A percentile compares a stretch with the other conserved stretches of the same genome.
phyloP scores from a whole-genome alignment of 2,797 vertebrate species.

The Bradypus variegatus region DNA sequence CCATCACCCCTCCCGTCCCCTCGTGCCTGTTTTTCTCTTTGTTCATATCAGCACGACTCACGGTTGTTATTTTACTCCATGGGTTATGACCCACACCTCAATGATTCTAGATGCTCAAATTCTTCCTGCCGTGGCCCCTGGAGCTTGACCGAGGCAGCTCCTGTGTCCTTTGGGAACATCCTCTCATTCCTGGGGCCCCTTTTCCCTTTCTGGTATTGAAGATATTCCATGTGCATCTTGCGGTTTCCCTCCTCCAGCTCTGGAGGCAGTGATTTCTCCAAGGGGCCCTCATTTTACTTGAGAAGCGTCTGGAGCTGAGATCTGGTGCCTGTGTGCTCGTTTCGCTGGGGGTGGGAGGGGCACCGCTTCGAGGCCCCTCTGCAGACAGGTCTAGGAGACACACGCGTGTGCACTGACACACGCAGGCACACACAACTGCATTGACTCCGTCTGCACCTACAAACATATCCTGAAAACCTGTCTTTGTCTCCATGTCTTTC shows the following conservation, averaged over 20 bases:
- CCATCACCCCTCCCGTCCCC: no score
- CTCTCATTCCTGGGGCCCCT: background rate
- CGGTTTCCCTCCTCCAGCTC: no score
- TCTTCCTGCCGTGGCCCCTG: background rate
- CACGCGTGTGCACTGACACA: no score
- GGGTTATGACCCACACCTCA: background rate
- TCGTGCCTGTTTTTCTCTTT: background rate
- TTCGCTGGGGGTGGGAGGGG: background rate
- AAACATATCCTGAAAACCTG: no score
- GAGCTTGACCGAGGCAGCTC: background rate
- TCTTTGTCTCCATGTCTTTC: no score
- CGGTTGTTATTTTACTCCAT: background rate
- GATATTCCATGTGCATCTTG: background rate
- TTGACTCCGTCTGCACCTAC: background rate
- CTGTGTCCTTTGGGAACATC: background rate
- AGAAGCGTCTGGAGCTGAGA: background rate
- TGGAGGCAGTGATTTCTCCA: rapidly evolving
- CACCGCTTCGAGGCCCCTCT: background rate
- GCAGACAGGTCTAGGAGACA: background rate
- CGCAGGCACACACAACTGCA: background rate
- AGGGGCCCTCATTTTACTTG: no score
- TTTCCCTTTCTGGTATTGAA: no score
- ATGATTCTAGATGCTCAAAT: background rate
- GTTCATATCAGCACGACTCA: background rate
- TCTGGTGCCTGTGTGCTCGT: background rate